Evolutionary conservation across 1,140 invertebrate genomes (phyloP).

Genomic region (Zaprionus ornatus): DNA sequence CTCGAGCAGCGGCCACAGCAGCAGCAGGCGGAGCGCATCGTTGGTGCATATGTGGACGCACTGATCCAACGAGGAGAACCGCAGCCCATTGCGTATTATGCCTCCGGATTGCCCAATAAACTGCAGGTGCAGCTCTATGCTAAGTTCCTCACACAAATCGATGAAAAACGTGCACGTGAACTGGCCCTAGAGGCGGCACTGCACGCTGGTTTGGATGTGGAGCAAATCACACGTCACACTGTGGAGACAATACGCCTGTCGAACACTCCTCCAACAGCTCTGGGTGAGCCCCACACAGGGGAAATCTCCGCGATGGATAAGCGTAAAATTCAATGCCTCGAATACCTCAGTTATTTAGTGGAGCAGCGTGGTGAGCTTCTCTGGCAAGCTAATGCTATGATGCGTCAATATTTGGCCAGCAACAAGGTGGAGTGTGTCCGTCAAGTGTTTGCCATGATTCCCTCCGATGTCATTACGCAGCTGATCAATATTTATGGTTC

Average conservation of each 20-base stretch:
- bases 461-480: conserved; percentile 87
- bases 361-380: conserved; percentile 92
- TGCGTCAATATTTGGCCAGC: conserved; percentile 90
- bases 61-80: conserved; percentile 90
- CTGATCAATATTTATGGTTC: conserved; percentile 86
- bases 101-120: conserved; percentile 88
- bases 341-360: conserved; percentile 93
- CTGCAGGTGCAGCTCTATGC: conserved; percentile 92
- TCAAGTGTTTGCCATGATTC: conserved; percentile 88
- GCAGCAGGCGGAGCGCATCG: conserved; percentile 89
- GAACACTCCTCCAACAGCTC: conserved; percentile 84
- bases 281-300: conserved; percentile 44
- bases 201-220: conserved; percentile 91
- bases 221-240: conserved; percentile 91
- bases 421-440: conserved; percentile 89
- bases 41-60: conserved; percentile 89
- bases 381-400: conserved; percentile 94
- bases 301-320: conserved; percentile 65
- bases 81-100: conserved; percentile 93
- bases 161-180: conserved; percentile 84
- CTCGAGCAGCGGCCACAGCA: conserved; percentile 86
- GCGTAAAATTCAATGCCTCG: conserved; percentile 91
- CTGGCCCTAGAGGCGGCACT: conserved; percentile 88
- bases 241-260: conserved; percentile 87
- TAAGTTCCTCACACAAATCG: conserved; percentile 89